A percentile compares a stretch with the other conserved stretches of the same genome.
Conservation (phyloP, 2,113 vertebrate species). For the Apteryx owenii region DNA sequence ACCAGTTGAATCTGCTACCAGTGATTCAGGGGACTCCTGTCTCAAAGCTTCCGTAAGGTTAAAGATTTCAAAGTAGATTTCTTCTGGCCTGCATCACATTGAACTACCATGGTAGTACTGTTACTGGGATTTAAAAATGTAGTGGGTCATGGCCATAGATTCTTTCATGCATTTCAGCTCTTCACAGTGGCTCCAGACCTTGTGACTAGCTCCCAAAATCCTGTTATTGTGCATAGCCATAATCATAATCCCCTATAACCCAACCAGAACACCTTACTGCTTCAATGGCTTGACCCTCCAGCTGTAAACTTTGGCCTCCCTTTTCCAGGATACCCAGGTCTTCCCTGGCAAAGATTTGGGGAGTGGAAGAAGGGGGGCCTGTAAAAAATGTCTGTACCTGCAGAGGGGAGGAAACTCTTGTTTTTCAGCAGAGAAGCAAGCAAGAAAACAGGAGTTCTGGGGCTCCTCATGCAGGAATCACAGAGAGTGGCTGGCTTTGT, state of each 20-base stretch:
- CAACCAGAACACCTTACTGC: background rate
- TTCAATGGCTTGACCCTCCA: background rate
- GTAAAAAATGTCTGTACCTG: background rate
- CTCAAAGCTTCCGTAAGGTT: background rate
- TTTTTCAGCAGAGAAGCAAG: background rate
- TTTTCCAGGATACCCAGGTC: background rate
- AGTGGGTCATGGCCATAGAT: background rate
- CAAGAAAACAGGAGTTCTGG: background rate
- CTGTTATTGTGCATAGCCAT: background rate
- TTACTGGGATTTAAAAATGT: background rate
- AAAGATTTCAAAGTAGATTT: background rate
- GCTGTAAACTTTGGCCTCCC: background rate
- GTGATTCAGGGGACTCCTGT: background rate
- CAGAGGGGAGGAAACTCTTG: background rate
- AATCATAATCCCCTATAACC: background rate
- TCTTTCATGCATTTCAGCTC: background rate
- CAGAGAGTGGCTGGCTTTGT: fast-evolving
- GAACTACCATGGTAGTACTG: background rate
- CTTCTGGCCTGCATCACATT: background rate
- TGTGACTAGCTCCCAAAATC: background rate
- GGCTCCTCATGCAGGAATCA: background rate
- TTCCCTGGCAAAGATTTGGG: background rate
- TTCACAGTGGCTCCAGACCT: background rate
- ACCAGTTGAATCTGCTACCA: background rate
- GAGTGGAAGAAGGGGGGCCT: background rate